phyloP scores from a whole-genome alignment of 2,113 vertebrate genomes.

The Drymodes brunneopygia region DNA sequence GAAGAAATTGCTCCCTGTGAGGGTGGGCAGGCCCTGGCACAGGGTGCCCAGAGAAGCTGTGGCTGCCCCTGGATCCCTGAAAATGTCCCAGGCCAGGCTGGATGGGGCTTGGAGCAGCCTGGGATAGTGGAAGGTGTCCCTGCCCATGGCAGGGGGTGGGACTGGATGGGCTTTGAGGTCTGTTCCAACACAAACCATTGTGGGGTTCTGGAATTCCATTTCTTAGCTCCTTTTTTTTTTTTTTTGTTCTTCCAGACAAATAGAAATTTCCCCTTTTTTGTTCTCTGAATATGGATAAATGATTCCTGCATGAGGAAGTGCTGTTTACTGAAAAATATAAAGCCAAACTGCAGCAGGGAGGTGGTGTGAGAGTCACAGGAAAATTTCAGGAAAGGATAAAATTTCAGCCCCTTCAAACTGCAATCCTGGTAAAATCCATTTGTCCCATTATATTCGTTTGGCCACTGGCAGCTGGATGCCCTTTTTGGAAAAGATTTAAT shows the following conservation, averaged over 20 bases:
- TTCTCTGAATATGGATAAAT: neutral
- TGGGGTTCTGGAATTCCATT: neutral
- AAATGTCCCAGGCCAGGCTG: neutral
- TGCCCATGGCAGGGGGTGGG: neutral
- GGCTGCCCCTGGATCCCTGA: neutral
- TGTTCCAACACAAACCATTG: neutral
- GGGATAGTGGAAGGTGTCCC: neutral
- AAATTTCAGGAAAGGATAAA: neutral
- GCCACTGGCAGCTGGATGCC: neutral
- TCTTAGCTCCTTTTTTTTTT: neutral
- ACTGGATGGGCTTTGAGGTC: neutral
- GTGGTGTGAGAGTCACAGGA: neutral
- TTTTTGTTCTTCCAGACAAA: neutral
- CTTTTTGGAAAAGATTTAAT: neutral
- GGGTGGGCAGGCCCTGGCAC: neutral
- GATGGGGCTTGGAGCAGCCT: rapidly evolving
- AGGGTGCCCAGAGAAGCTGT: neutral
- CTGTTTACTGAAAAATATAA: neutral
- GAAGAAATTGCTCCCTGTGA: neutral
- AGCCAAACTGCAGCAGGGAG: neutral
- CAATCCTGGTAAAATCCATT: neutral
- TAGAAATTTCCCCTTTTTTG: neutral
- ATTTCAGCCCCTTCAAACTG: neutral
- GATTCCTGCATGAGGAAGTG: neutral
- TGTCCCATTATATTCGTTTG: neutral